Base-by-base conservation (phyloP, 2,113 vertebrate species). In the Aramus guarauna region DNA sequence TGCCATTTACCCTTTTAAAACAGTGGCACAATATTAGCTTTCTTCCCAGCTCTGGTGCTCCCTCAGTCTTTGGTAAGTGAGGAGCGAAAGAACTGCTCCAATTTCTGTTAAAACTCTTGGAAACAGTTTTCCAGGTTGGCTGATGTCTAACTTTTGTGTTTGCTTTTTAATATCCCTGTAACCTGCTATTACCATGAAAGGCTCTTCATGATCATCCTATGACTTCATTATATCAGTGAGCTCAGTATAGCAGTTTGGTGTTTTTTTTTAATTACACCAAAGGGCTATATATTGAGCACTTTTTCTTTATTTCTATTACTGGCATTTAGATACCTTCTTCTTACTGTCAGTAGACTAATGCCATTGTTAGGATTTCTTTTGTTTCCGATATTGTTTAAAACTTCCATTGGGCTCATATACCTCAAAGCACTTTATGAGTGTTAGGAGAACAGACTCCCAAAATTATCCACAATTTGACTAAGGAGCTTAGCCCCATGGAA, bases 1-100 rank as follows among this genome's bases (percentile, higher is more conserved):
- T 96, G 96, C 90, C 95, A 92, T 95, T 96, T 96, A 96, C 82
- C 90, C 95, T 96, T 93, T 95, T 90, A 45, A 74, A 96, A 92
- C 82, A 94, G 85, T 93, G 90, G 92, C 82, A 94, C 92, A 88
- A 64, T 93, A 95, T 94, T 96, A 93, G 85, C 85, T 96, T 94
- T 96, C 74, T 87, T 88, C 23, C 14, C 32, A 90, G 74, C 74
- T 76, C 85, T 85, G 58, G n/a, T 0, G 0, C 55, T 93, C 93
- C 71, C 55, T 94, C 5, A 0, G 37, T 56, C 29, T 85, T 95
- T 6, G 3, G 26, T 22, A 68, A 90, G n/a, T 24, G 12, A 76
- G 39, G 36, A 87, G 19, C 34, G 53, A 58, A 89, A 92, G 43
- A 73, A 23, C 53, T 24, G 43, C 32, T 90, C 53, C 12, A 12